Percentiles rank a stretch among this genome's conserved stretches.
These are phyloP conservation scores for Squalus acanthias DNA, from an alignment of 2,797 vertebrate genomes.

Conservation along the genomic window DNA sequence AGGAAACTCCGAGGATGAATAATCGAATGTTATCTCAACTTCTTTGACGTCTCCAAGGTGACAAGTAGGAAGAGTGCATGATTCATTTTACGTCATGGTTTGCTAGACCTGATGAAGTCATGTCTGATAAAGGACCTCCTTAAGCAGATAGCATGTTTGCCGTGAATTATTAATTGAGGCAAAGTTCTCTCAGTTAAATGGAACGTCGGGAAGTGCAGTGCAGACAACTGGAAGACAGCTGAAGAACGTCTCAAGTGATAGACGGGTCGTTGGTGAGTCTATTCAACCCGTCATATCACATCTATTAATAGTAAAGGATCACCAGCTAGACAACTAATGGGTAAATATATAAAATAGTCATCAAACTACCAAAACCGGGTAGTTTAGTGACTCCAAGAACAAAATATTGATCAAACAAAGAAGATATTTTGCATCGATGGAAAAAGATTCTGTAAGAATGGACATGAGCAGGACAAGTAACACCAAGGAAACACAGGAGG, in stretches of 20 bases:
- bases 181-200: background rate
- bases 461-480: background rate
- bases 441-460: background rate
- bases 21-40: too few species aligned
- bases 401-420: background rate
- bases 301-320: background rate
- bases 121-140: background rate
- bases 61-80: background rate
- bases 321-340: too few species aligned
- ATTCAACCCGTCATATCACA: background rate
- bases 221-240: background rate
- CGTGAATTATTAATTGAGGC: background rate
- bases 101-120: background rate
- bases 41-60: background rate
- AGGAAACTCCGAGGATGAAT: too few species aligned
- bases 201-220: background rate
- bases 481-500: background rate
- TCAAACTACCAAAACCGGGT: background rate
- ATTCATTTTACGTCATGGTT: background rate
- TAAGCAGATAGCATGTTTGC: background rate
- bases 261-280: background rate
- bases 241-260: background rate
- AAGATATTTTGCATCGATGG: background rate
- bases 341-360: background rate
- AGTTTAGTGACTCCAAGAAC: background rate